Conservation (phyloP, 2,888 invertebrate genomes). For the Polydrusus cervinus region DNA sequence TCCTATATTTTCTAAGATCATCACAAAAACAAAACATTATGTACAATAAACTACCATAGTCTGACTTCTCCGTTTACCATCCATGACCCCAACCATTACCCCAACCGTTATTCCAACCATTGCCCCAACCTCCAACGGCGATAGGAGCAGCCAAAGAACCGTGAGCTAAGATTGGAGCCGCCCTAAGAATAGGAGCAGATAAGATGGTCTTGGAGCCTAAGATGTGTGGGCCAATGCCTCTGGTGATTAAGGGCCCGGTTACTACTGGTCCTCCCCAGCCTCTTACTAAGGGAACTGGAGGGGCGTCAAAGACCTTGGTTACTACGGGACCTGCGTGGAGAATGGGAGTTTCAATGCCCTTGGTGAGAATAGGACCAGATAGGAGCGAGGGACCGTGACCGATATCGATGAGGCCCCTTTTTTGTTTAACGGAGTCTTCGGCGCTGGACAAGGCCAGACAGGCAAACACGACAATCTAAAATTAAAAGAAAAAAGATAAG, state of each 20-base stretch:
- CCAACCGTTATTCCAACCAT: conserved; percentile 31
- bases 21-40: conserved; percentile 46
- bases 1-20: conserved; percentile 50
- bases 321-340: conserved; percentile 47
- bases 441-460: conserved; percentile 30
- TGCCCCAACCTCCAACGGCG: conserved; percentile 6
- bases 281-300: conserved; percentile 33
- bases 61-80: conserved; percentile 20
- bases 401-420: conserved; percentile 41
- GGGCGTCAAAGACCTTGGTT: conserved; percentile 48
- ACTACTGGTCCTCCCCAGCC: conserved; percentile 56
- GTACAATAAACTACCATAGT: conserved; percentile 29
- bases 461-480: conserved; percentile 35
- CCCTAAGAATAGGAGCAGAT: conserved; percentile 50
- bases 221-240: conserved; percentile 55
- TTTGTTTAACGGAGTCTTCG: conserved; percentile 43
- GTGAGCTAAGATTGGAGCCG: conserved; percentile 52
- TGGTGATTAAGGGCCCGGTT: conserved; percentile 49
- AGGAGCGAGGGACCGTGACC: conserved; percentile 41
- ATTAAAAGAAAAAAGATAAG: conserved; percentile 21
- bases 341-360: conserved; percentile 54
- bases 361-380: conserved; percentile 55
- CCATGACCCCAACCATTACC: conserved; percentile 17
- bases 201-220: conserved; percentile 50
- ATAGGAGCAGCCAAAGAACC: conserved; percentile 44